A percentile compares a stretch with the other conserved stretches of the same genome.
Evolutionary conservation across 2,888 invertebrate species (phyloP).

Genomic region (Marasmarcha lunaedactyla): DNA sequence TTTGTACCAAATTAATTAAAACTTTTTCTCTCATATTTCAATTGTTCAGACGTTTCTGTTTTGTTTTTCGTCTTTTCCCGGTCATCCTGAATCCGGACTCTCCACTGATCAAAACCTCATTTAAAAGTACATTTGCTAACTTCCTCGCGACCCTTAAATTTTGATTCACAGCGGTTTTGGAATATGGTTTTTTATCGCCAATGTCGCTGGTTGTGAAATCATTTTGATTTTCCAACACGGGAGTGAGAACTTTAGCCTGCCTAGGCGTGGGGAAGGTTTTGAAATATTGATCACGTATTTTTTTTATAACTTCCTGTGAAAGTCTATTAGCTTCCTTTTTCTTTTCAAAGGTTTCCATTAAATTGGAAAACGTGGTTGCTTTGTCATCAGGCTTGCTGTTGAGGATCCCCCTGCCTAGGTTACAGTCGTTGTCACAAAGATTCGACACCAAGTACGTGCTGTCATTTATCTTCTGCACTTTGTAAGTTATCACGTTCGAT

Average conservation of each 20-base stretch:
- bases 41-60: too few species aligned
- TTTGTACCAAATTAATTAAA: too few species aligned
- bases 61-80: too few species aligned
- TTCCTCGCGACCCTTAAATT: constrained; percentile 34
- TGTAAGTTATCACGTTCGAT: constrained; percentile 41
- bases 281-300: constrained; percentile 45
- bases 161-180: constrained; percentile 9
- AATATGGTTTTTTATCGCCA: too few species aligned
- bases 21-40: too few species aligned
- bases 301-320: constrained; percentile 30
- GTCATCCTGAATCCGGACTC: too few species aligned
- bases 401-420: constrained; percentile 11
- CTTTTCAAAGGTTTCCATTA: constrained; percentile 11
- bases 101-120: too few species aligned
- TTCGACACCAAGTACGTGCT: constrained; percentile 42
- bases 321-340: constrained; percentile 4
- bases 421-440: constrained; percentile 30
- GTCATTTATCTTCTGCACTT: constrained; percentile 43
- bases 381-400: constrained; percentile 6
- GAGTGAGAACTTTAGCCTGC: too few species aligned
- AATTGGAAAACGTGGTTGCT: not conserved
- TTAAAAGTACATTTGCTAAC: constrained; percentile 29
- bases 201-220: too few species aligned
- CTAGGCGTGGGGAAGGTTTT: constrained; percentile 22
- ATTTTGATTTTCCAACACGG: too few species aligned